Evolutionary conservation across 2,113 vertebrate genomes (phyloP).

Genomic region (Struthio camelus): DNA sequence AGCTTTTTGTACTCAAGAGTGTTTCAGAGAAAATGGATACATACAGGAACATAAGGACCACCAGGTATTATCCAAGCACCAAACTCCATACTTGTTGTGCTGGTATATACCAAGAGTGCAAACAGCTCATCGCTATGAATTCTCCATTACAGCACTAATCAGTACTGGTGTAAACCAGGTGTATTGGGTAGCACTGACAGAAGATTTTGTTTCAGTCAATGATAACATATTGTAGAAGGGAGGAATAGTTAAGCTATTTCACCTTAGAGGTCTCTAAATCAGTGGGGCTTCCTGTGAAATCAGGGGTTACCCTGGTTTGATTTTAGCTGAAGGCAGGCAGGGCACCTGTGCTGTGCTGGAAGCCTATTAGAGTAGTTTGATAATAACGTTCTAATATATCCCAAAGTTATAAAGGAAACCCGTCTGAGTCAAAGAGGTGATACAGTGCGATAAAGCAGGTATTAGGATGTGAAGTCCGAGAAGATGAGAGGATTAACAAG

Average conservation of each 20-base stretch:
- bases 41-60: background rate
- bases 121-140: background rate
- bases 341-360: background rate
- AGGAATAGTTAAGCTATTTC: background rate
- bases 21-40: background rate
- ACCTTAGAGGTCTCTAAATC: background rate
- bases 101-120: background rate
- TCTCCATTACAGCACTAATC: background rate
- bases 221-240: background rate
- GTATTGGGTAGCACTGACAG: background rate
- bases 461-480: conserved; percentile 1
- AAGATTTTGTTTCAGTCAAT: conserved; percentile 7
- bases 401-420: conserved; percentile 31
- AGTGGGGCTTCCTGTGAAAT: background rate
- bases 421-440: conserved; percentile 12
- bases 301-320: background rate
- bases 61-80: background rate
- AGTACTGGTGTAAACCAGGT: background rate
- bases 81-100: background rate
- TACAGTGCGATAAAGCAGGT: background rate
- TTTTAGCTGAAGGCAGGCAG: background rate
- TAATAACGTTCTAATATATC: conserved; percentile 19
- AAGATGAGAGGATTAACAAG: conserved; percentile 37
- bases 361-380: background rate
- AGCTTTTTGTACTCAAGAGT: background rate